These are phyloP conservation scores for Mareca penelope DNA, from an alignment of 2,797 vertebrate species.

Conservation along the genomic window DNA sequence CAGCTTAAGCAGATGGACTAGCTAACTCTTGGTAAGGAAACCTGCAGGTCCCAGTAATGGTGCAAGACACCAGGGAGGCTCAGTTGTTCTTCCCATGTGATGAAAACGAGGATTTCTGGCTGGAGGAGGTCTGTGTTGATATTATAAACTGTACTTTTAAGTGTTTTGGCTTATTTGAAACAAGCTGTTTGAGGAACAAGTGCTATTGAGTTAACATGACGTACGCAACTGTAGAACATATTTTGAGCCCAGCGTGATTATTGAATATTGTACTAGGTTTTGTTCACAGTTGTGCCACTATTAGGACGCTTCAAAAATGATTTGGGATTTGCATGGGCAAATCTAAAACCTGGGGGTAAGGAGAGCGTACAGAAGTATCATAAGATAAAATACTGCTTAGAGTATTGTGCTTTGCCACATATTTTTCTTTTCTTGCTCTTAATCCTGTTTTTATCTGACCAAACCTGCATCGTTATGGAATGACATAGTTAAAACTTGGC, in stretches of 20 bases:
- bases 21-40: neutral
- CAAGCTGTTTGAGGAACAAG: conserved; percentile 3
- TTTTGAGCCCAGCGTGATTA: conserved; percentile 3
- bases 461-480: neutral
- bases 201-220: neutral
- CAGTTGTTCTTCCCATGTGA: neutral
- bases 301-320: neutral
- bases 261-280: neutral
- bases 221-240: neutral
- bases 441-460: conserved; percentile 8
- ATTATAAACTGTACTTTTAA: neutral
- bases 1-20: neutral
- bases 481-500: conserved; percentile 42
- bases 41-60: neutral
- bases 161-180: neutral
- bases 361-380: neutral
- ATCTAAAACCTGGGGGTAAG: neutral
- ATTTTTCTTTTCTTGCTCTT: neutral
- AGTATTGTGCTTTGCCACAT: neutral
- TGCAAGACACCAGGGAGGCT: neutral
- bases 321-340: neutral
- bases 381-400: neutral
- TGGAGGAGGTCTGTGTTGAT: neutral
- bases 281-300: neutral
- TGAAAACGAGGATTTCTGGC: neutral